These are phyloP conservation scores for Lepidurus couesii DNA, from an alignment of 1,140 invertebrate species.

Conservation along the genomic window DNA sequence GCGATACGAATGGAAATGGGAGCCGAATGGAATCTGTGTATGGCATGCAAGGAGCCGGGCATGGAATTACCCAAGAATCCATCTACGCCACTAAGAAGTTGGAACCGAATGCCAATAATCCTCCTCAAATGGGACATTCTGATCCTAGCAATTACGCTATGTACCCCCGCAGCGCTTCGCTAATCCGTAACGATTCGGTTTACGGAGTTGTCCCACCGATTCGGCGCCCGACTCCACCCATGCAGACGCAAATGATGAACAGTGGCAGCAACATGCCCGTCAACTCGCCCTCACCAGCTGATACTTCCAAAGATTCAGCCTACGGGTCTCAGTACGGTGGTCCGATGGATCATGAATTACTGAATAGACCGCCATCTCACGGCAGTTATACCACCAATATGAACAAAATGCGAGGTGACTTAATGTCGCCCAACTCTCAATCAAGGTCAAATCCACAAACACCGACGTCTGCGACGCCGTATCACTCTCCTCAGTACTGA, in stretches of 20 bases:
- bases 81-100: neutral
- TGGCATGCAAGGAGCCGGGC: neutral
- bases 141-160: neutral
- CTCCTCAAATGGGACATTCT: neutral
- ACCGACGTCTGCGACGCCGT: neutral
- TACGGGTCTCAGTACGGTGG: constrained; percentile 26
- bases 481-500: constrained; percentile 4
- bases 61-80: neutral
- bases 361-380: constrained; percentile 10
- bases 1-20: neutral
- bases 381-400: constrained; percentile 11
- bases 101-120: neutral
- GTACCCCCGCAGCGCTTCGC: neutral
- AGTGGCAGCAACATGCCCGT: constrained; percentile 6
- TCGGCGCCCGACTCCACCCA: neutral
- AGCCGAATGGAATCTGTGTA: neutral
- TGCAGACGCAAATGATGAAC: constrained; percentile 15
- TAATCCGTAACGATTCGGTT: constrained; percentile 12
- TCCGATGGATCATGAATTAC: constrained; percentile 12
- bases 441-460: constrained; percentile 2
- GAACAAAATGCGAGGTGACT: constrained; percentile 29
- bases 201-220: constrained; percentile 17
- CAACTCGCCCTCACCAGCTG: constrained; percentile 23
- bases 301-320: constrained; percentile 32
- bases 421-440: constrained; percentile 28